phyloP scores from a whole-genome alignment of 2,888 invertebrate species.

The Metacarcinus magister region DNA sequence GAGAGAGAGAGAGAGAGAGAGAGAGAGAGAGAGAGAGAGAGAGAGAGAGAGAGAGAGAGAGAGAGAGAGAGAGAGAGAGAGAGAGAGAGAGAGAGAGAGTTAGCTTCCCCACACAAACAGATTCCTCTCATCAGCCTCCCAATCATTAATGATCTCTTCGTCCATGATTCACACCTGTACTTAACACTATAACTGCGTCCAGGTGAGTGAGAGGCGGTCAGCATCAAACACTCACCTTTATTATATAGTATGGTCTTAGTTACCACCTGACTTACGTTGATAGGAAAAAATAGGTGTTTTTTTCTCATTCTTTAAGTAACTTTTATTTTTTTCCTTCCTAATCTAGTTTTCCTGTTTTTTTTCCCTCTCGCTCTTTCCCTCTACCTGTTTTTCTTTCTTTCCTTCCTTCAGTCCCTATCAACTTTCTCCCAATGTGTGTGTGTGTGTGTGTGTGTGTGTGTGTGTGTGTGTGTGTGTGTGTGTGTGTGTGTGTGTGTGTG shows the following conservation, averaged over 20 bases:
- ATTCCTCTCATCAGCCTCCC: not conserved
- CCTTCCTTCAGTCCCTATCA: not conserved
- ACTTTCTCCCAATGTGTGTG: not conserved
- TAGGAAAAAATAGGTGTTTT: no score
- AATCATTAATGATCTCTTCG: not conserved
- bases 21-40: not conserved
- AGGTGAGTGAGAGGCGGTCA: not conserved
- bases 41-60: not conserved
- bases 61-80: conserved; percentile 1
- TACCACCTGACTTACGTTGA: not conserved
- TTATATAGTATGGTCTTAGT: not conserved
- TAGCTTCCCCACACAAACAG: not conserved
- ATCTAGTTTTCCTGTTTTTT: not conserved
- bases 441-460: conserved; percentile 47
- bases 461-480: not conserved
- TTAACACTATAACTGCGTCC: not conserved
- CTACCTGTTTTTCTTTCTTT: not conserved
- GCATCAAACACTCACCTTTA: no score
- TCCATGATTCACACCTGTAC: not conserved
- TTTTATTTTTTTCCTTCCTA: not conserved
- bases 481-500: conserved; percentile 33
- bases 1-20: no score
- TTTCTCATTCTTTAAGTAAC: no score
- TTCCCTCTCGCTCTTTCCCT: not conserved
- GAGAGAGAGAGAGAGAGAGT: not conserved